phyloP scores from a whole-genome alignment of 2,797 vertebrate genomes.

The Silurus aristotelis region DNA sequence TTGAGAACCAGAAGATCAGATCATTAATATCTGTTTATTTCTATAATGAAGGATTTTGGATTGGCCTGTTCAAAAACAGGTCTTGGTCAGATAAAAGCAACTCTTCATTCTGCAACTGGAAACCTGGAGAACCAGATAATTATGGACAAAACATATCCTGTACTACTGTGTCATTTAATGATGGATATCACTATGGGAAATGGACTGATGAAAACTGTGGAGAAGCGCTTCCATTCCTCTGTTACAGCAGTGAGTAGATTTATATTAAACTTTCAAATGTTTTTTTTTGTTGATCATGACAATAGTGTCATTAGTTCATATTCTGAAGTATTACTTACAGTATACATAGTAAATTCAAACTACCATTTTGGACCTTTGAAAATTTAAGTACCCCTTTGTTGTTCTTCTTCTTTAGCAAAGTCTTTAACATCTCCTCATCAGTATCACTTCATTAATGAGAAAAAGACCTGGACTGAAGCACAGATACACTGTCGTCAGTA shows the following conservation, averaged over 20 bases:
- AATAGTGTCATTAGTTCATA: too few species aligned
- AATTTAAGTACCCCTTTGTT: neutral
- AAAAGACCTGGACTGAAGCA: conserved; percentile 31
- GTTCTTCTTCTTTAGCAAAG: neutral
- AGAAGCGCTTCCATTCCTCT: neutral
- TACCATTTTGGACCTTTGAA: too few species aligned
- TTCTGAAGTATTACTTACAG: too few species aligned
- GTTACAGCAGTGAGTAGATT: conserved; percentile 16
- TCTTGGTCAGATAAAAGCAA: conserved; percentile 4
- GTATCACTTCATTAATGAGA: conserved; percentile 22
- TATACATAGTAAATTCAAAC: too few species aligned
- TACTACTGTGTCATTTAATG: neutral
- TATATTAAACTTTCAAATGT: neutral
- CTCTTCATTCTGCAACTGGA: neutral
- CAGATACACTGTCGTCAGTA: neutral
- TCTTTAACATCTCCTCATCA: neutral
- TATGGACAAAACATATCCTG: neutral
- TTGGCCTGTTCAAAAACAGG: neutral
- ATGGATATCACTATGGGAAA: neutral
- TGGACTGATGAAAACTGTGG: conserved; percentile 43
- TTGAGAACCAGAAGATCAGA: conserved; percentile 5
- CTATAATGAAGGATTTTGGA: neutral
- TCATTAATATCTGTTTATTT: neutral
- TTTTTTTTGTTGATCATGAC: too few species aligned
- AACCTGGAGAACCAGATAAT: neutral